These are phyloP conservation scores for Ptyas mucosa DNA, from an alignment of 2,113 vertebrate genomes.

Conservation along the genomic window DNA sequence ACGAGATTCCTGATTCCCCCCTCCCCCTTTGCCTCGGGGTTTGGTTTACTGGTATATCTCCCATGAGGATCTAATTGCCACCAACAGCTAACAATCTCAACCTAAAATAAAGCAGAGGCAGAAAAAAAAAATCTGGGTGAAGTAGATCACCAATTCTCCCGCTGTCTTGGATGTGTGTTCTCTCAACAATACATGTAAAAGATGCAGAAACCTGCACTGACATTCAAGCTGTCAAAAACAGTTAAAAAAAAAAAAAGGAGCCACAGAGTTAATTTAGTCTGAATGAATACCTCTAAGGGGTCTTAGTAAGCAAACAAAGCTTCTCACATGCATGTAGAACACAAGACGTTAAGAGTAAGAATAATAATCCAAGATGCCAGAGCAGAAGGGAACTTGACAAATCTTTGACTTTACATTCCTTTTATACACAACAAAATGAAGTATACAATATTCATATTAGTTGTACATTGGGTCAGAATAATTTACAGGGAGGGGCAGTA, in stretches of 20 bases:
- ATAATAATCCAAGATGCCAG: background rate
- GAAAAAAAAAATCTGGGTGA: conserved; percentile 63
- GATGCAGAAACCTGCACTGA: conserved; percentile 70
- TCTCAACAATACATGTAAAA: conserved; percentile 73
- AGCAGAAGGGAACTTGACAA: conserved; percentile 38
- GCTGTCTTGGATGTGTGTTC: conserved; percentile 73
- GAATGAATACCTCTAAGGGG: conserved; percentile 52
- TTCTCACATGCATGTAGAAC: conserved; percentile 64
- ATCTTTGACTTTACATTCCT: conserved; percentile 62
- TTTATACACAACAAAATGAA: conserved; percentile 70
- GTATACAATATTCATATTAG: conserved; percentile 58
- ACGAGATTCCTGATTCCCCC: conserved; percentile 21
- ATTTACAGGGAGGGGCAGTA: conserved; percentile 37
- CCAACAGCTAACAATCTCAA: conserved; percentile 74
- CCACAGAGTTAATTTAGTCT: conserved; percentile 41
- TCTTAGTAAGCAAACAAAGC: conserved; percentile 59
- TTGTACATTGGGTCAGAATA: conserved; percentile 57
- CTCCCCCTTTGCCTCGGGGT: background rate
- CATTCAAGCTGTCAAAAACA: conserved; percentile 76
- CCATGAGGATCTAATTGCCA: conserved; percentile 72
- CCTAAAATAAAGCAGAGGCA: conserved; percentile 61
- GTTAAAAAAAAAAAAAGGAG: conserved; percentile 47
- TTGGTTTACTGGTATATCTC: conserved; percentile 60
- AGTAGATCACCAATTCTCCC: conserved; percentile 51
- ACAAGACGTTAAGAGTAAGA: conserved; percentile 53